Conservation (phyloP, 2,888 invertebrate genomes). For the Nasonovia ribisnigri region DNA sequence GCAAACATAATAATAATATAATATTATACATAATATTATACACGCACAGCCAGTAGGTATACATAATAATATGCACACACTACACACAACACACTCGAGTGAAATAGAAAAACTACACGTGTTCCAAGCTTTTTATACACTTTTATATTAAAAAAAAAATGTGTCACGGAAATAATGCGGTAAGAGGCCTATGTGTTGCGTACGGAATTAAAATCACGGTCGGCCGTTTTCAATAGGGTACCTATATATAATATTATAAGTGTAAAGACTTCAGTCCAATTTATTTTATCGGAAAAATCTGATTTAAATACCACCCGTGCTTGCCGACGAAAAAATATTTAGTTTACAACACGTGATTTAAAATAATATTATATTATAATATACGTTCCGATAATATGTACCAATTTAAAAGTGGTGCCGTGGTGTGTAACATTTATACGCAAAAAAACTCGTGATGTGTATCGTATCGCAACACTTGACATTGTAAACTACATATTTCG, state of each 20-base stretch:
- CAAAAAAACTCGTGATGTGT: neutral
- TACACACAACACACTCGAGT: neutral
- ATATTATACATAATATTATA: neutral
- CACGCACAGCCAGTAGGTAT: neutral
- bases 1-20: neutral
- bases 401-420: neutral
- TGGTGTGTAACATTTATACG: neutral
- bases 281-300: conserved; percentile 1
- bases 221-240: neutral
- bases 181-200: neutral
- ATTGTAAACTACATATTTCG: neutral
- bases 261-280: conserved; percentile 14
- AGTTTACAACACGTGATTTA: neutral
- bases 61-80: neutral
- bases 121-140: neutral
- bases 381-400: neutral
- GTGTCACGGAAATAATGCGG: too few relatives aligned
- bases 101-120: neutral
- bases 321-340: neutral
- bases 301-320: neutral
- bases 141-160: neutral
- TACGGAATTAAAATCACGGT: neutral
- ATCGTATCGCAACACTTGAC: neutral
- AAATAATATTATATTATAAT: neutral
- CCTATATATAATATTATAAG: neutral